Conservation (phyloP, 2,888 invertebrate species). For the Galeruca laticollis region DNA sequence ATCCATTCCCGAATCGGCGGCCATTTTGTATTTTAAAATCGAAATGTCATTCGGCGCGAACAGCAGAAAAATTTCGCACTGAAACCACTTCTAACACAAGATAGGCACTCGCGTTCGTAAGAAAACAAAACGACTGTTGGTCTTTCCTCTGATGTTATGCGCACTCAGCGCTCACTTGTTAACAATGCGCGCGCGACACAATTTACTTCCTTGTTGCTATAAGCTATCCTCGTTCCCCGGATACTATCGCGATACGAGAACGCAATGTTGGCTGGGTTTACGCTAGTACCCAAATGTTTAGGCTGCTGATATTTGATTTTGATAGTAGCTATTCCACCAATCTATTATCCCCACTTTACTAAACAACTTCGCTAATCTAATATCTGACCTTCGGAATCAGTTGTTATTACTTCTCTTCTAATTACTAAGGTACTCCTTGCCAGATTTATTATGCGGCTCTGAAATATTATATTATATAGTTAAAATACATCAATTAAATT, state of each 20-base stretch:
- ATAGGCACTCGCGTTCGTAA: slow-evolving; percentile 46
- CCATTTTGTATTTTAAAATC: slow-evolving; percentile 74
- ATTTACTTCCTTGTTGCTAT: slow-evolving; percentile 5
- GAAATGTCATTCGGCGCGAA: slow-evolving; percentile 54
- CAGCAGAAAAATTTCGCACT: slow-evolving; percentile 37
- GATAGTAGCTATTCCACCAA: slow-evolving; percentile 1
- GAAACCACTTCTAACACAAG: slow-evolving; percentile 41
- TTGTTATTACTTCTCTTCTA: not conserved
- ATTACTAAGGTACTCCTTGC: not conserved
- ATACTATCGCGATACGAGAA: not conserved
- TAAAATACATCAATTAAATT: no score
- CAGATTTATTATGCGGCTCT: slow-evolving; percentile 1
- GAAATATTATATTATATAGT: not conserved
- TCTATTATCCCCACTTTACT: slow-evolving; percentile 17
- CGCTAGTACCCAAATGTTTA: not conserved
- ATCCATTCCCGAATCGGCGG: slow-evolving; percentile 94
- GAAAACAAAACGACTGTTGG: slow-evolving; percentile 23
- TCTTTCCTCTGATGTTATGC: slow-evolving; percentile 12
- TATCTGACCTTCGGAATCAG: slow-evolving; percentile 14
- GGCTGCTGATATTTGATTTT: not conserved
- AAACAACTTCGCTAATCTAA: slow-evolving; percentile 8
- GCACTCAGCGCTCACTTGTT: slow-evolving; percentile 33
- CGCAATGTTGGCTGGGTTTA: not conserved
- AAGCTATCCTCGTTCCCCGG: not conserved
- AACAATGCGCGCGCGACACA: slow-evolving; percentile 16